Conservation (phyloP, 2,113 vertebrate species). For the Barbus barbus region DNA sequence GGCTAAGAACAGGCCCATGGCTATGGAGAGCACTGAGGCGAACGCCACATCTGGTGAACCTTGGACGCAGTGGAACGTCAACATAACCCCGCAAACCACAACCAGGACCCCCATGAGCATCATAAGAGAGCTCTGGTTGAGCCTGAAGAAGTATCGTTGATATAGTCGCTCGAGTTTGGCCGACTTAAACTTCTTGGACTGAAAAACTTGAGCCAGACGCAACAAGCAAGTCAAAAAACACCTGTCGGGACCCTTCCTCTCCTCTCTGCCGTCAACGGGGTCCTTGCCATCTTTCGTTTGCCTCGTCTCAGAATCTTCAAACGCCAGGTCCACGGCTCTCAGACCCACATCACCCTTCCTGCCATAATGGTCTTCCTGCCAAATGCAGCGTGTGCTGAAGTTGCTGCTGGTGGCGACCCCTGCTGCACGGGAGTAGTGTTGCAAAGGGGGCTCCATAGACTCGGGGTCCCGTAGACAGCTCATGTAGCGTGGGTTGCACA, state of each 20-base stretch:
- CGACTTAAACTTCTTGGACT: slow-evolving; percentile 94
- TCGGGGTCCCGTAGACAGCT: slow-evolving; percentile 92
- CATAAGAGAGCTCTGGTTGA: slow-evolving; percentile 97
- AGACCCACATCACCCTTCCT: slow-evolving; percentile 79
- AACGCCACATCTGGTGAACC: slow-evolving; percentile 69
- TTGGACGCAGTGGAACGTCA: slow-evolving; percentile 85
- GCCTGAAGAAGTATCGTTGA: slow-evolving; percentile 97
- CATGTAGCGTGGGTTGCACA: slow-evolving; percentile 90
- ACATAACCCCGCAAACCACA: slow-evolving; percentile 86
- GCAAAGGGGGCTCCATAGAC: slow-evolving; percentile 66
- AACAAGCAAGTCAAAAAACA: slow-evolving; percentile 76
- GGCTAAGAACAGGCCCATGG: slow-evolving; percentile 83
- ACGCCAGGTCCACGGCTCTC: slow-evolving; percentile 80
- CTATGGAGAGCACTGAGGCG: slow-evolving; percentile 77
- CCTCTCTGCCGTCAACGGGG: slow-evolving; percentile 62
- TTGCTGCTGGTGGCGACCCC: slow-evolving; percentile 66
- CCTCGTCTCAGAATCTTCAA: slow-evolving; percentile 83
- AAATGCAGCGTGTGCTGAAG: slow-evolving; percentile 81
- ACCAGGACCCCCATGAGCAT: slow-evolving; percentile 94
- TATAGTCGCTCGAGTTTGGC: slow-evolving; percentile 94
- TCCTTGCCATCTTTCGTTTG: slow-evolving; percentile 60
- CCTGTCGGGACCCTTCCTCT: slow-evolving; percentile 38
- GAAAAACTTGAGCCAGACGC: slow-evolving; percentile 82
- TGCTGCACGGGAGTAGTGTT: slow-evolving; percentile 64
- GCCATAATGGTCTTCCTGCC: slow-evolving; percentile 93